Evolutionary conservation across 2,113 vertebrate genomes (phyloP), one percentile per base, ranked within the genome.

Genomic region (Cichladusa arquata): DNA sequence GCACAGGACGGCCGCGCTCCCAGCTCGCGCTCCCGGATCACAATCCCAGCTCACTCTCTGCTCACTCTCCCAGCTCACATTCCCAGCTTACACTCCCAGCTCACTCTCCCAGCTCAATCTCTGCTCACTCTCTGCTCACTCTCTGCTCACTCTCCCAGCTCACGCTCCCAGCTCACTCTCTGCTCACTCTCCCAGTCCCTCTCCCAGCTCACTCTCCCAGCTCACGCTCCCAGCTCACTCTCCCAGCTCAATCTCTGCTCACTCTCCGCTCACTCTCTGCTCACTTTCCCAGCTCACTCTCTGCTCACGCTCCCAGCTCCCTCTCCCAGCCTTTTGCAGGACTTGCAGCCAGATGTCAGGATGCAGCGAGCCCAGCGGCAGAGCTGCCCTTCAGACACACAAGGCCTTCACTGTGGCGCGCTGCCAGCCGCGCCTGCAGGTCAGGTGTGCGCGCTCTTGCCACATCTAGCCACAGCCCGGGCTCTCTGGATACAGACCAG

Each of bases 321-420:
- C 2, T 0, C 23, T 64, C 38, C 31, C 60, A 40, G 31, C 36
- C 45, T 31, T n/a, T 8, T 10, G 58, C 0, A 0, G 71, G 64
- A 45, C 65, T 42, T 9, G 20, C 72, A 89, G 72, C 20, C 72
- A 73, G 67, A 61, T 40, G 81, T 57, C 36, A 31, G 88, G 61
- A 66, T 42, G 19, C 8, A 0, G 48, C 1, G 4, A 80, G 50
- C 58, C 62, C 2, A 0, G 54, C 2, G 0, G 81, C 77, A 91
- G 72, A 95, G 72, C 50, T 15, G 64, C 69, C 53, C 64, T 48
- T 26, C 4, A 1, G n/a, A 26, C 50, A 36, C 6, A 0, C 2
- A 1, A 64, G 67, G 57, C 76, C 67, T 14, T 24, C 8, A 80
- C 72, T 70, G 18, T 42, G 88, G 81, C 92, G 38, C 1, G 1